Evolutionary conservation across 2,888 invertebrate species (phyloP).

Genomic region (Vanessa cardui): DNA sequence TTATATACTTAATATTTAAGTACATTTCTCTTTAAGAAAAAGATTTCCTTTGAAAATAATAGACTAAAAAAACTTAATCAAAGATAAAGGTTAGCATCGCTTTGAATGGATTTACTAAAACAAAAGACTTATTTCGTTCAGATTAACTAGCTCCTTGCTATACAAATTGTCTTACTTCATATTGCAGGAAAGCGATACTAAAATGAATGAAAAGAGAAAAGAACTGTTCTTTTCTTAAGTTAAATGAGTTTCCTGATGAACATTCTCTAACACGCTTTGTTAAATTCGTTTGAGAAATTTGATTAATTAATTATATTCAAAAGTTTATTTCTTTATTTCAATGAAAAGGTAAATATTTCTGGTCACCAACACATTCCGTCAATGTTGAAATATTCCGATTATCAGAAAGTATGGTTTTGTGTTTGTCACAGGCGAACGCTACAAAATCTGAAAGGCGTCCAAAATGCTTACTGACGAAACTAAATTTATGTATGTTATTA

Average conservation of each 20-base stretch:
- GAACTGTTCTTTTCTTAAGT: not conserved
- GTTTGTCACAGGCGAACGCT: no score
- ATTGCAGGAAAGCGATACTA: not conserved
- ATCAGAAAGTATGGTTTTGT: no score
- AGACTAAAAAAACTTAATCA: constrained; percentile 4
- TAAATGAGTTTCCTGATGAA: constrained; percentile 1
- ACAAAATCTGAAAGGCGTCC: no score
- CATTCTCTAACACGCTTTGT: not conserved
- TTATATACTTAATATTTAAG: no score
- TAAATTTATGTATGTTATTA: no score
- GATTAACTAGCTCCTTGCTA: constrained; percentile 11
- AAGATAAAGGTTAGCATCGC: constrained; percentile 4
- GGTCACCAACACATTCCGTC: no score
- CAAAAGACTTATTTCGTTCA: constrained; percentile 12
- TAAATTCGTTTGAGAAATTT: not conserved
- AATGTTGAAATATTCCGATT: no score
- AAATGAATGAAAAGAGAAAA: constrained; percentile 4
- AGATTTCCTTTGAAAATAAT: not conserved
- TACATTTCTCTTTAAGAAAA: not conserved
- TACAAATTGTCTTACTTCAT: constrained; percentile 3
- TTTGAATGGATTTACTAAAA: constrained; percentile 7
- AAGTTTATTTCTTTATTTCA: no score
- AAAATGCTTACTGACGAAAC: no score
- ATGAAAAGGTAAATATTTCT: no score
- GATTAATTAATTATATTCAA: not conserved